These are phyloP conservation scores for Campaea margaritaria DNA, from an alignment of 2,888 invertebrate genomes.

Conservation along the genomic window DNA sequence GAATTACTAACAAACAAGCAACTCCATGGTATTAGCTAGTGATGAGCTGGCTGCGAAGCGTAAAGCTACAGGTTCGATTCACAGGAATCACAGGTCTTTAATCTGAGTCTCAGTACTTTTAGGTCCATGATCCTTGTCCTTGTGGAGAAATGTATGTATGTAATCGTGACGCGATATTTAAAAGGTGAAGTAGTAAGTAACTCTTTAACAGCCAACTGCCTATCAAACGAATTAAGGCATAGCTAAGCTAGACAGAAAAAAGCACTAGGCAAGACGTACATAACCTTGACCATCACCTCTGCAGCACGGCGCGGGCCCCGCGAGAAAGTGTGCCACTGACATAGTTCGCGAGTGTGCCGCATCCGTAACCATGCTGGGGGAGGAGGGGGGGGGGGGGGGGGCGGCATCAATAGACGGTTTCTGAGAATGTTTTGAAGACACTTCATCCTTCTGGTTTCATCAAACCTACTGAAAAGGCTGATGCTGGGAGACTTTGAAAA, in stretches of 20 bases:
- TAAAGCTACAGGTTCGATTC: no score
- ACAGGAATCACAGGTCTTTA: no score
- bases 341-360: slow-evolving; percentile 58
- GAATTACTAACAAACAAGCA: no score
- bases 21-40: no score
- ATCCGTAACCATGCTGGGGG: slow-evolving; percentile 61
- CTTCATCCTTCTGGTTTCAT: neutral
- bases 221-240: neutral
- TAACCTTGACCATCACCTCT: slow-evolving; percentile 74
- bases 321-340: slow-evolving; percentile 74
- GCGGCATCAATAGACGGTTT: slow-evolving; percentile 5
- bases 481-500: no score
- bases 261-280: slow-evolving; percentile 45
- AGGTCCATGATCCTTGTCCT: no score
- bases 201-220: no score
- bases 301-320: slow-evolving; percentile 24
- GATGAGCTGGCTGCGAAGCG: no score
- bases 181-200: no score
- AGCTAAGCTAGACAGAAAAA: neutral
- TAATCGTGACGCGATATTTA: no score
- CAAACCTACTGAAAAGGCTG: neutral
- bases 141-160: no score
- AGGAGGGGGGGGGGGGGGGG: slow-evolving; percentile 24
- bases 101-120: no score
- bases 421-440: slow-evolving; percentile 35